Evolutionary conservation across 37 sponge, comb jelly and placozoan genomes (phyloP).

Genomic region (Tethya wilhelma): DNA sequence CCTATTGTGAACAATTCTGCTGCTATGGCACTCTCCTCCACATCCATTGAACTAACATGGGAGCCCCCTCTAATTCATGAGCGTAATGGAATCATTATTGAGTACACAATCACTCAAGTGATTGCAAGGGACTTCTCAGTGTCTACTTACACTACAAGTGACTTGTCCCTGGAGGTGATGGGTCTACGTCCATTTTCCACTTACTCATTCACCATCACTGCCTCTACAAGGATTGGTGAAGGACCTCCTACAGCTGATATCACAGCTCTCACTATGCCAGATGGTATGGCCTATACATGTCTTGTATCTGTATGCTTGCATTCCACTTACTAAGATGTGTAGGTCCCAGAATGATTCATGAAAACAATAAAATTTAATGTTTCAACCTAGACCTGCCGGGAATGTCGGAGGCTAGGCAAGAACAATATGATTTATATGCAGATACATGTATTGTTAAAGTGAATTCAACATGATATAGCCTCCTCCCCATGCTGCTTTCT

Average conservation of each 20-base stretch:
- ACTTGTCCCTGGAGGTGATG: background rate
- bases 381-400: too few species aligned
- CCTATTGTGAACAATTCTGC: conserved; percentile 20
- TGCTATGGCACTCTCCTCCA: background rate
- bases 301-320: too few species aligned
- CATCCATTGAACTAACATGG: conserved; percentile 17
- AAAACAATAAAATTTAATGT: too few species aligned
- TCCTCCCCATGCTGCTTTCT: too few species aligned
- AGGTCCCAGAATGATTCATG: too few species aligned
- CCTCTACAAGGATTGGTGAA: background rate
- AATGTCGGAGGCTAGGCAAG: too few species aligned
- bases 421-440: too few species aligned
- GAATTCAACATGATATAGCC: too few species aligned
- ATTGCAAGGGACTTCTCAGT: background rate
- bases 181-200: background rate
- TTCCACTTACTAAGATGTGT: too few species aligned
- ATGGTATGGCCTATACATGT: background rate
- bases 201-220: background rate
- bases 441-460: too few species aligned
- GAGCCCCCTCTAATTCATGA: background rate
- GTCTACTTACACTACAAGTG: background rate
- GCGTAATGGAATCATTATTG: conserved; percentile 1
- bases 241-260: background rate
- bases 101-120: background rate
- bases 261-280: background rate